Base-by-base conservation (phyloP, 2,113 vertebrate species). In the Tenrec ecaudatus region DNA sequence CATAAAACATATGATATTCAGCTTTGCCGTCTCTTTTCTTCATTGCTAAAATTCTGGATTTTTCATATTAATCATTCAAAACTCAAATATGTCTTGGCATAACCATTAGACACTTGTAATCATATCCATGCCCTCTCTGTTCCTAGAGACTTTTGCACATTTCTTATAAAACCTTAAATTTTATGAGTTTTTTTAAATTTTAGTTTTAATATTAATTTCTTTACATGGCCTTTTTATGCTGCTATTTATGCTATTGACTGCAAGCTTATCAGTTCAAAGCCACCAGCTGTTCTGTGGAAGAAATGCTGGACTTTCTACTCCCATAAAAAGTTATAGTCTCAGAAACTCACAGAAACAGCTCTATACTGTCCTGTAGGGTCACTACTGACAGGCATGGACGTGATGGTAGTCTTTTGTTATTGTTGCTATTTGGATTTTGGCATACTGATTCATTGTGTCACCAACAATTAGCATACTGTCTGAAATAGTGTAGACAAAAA, bases 401-500 rank as follows among this genome's bases (percentile, higher is more conserved):
- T 14, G 12, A 14, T 12, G 47, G 47, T 10, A 53, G 47, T 53
- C 47, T 53, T 53, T 53, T 53, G 12, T 53, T 10, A 53, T 53
- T 53, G 47, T 53, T 53, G 19, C 23, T 9, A 29, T 91, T 29
- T 88, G 81, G 82, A 88, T 68, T 84, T 88, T 81, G 27, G 58
- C 9, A 33, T 31, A 84, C 58, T 92, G 66, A 47, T 71, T 80
- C n/a, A 47, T 87, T 86, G 58, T 93, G 47, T 53, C 58, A 47
- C 25, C 9, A 69, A 36, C 29, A 88, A 77, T 64, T 62, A 93
- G 64, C 66, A 94, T 38, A 80, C 64, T 64, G 40, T 64, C 23
- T 81, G 66, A 95, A 89, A 77, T 25, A 68, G 1, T 64, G 43
- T 82, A 17, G 53, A 53, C 66, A n/a, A 82, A 85, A 85, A 75